These are phyloP conservation scores for Pediacus dermestoides DNA, from an alignment of 2,888 invertebrate species.

Conservation along the genomic window DNA sequence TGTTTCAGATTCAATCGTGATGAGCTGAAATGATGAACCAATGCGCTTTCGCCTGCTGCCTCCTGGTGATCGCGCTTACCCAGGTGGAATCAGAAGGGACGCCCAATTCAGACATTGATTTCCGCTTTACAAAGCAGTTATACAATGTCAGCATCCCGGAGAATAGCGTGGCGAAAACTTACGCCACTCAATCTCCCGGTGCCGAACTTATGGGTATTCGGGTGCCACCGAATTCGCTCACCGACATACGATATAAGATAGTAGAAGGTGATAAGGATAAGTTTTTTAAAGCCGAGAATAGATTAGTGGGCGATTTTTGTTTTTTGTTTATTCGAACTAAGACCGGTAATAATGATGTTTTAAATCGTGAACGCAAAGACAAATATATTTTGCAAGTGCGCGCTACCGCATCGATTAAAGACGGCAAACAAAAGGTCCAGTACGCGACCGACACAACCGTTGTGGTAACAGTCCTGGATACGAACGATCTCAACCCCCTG, in stretches of 20 bases:
- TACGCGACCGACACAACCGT: conserved; percentile 73
- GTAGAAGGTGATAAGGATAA: conserved; percentile 82
- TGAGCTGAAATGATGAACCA: conserved; percentile 47
- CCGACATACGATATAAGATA: conserved; percentile 79
- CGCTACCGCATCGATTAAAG: conserved; percentile 61
- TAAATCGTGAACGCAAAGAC: conserved; percentile 90
- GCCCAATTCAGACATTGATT: conserved; percentile 42
- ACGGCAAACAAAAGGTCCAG: conserved; percentile 57
- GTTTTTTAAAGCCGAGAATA: conserved; percentile 89
- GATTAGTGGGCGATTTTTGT: conserved; percentile 89
- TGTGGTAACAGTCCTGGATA: conserved; percentile 71
- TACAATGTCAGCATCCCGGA: conserved; percentile 92
- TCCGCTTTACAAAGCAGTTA: conserved; percentile 67
- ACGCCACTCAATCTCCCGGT: conserved; percentile 66
- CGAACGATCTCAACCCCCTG: conserved; percentile 89
- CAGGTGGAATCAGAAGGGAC: conserved; percentile 36
- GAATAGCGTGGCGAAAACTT: conserved; percentile 88
- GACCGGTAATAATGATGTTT: conserved; percentile 79
- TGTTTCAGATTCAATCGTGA: conserved; percentile 43
- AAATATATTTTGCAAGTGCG: conserved; percentile 75
- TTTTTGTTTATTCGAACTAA: conserved; percentile 87
- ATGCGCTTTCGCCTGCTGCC: conserved; percentile 44
- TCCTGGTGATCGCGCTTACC: conserved; percentile 42
- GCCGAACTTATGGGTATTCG: conserved; percentile 79
- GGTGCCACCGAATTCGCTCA: conserved; percentile 46